A percentile compares a stretch with the other conserved stretches of the same genome.
phyloP scores from a whole-genome alignment of 2,888 invertebrate genomes.

The Pachycephus smyrnensis region DNA sequence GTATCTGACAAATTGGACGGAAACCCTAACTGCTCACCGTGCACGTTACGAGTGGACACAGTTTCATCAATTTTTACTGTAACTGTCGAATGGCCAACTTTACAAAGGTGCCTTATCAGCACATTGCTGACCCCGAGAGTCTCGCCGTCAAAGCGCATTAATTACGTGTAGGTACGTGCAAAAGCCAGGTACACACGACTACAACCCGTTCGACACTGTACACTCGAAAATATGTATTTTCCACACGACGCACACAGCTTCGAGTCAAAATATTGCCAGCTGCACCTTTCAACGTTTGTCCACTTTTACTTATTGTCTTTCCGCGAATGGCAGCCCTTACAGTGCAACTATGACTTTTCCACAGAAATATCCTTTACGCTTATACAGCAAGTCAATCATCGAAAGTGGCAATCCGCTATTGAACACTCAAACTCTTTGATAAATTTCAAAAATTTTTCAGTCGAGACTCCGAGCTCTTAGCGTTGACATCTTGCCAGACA shows the following conservation, averaged over 20 bases:
- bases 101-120: constrained; percentile 23
- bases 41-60: constrained; percentile 6
- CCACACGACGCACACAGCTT: background rate
- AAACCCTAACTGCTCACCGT: background rate
- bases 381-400: background rate
- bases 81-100: constrained; percentile 5
- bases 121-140: constrained; percentile 20
- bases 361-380: background rate
- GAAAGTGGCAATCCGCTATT: background rate
- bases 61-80: constrained; percentile 46
- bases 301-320: background rate
- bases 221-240: background rate
- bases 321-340: background rate
- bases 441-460: background rate
- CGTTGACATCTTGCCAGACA: background rate
- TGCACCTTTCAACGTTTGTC: background rate
- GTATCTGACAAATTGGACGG: background rate
- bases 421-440: background rate
- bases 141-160: constrained; percentile 8
- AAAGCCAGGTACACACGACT: background rate
- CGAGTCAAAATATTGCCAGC: background rate
- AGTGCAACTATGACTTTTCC: background rate
- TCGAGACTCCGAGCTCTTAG: background rate
- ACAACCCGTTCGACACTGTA: background rate
- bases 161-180: background rate